A percentile compares a stretch with the other conserved stretches of the same genome.
Conservation (phyloP, 1,140 invertebrate genomes). For the Lasaia peninsularis region DNA sequence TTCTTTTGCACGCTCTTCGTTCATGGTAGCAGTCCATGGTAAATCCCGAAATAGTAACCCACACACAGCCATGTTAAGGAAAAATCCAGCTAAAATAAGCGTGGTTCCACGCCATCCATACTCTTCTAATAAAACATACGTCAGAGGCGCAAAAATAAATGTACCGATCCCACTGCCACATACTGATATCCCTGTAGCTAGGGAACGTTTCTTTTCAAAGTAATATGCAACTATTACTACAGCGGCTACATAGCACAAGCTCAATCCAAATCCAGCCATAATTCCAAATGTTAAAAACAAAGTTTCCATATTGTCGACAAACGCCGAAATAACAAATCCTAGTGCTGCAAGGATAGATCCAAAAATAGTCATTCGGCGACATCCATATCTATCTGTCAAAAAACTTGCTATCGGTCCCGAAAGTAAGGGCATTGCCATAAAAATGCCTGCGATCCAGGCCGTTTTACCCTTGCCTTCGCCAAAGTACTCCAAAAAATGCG, state of each 20-base stretch:
- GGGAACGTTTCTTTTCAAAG: slow-evolving; percentile 93
- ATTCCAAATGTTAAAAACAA: slow-evolving; percentile 92
- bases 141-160: slow-evolving; percentile 94
- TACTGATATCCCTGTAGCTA: slow-evolving; percentile 95
- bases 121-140: slow-evolving; percentile 84
- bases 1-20: slow-evolving; percentile 80
- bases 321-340: slow-evolving; percentile 90
- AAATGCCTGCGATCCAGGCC: slow-evolving; percentile 92
- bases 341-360: slow-evolving; percentile 87
- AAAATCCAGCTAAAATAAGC: slow-evolving; percentile 88
- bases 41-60: slow-evolving; percentile 91
- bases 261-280: slow-evolving; percentile 90
- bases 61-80: slow-evolving; percentile 92
- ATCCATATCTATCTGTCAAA: slow-evolving; percentile 91
- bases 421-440: slow-evolving; percentile 93
- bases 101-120: slow-evolving; percentile 93
- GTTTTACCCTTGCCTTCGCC: slow-evolving; percentile 90
- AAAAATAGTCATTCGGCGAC: slow-evolving; percentile 87
- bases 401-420: slow-evolving; percentile 93
- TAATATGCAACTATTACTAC: slow-evolving; percentile 97
- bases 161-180: slow-evolving; percentile 94
- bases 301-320: slow-evolving; percentile 85
- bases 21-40: slow-evolving; percentile 84
- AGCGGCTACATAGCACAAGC: slow-evolving; percentile 92
- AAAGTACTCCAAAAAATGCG: slow-evolving; percentile 89